Evolutionary conservation across 2,888 invertebrate species (phyloP), one percentile per base, ranked within the genome.

Genomic region (Copidosoma aretas): DNA sequence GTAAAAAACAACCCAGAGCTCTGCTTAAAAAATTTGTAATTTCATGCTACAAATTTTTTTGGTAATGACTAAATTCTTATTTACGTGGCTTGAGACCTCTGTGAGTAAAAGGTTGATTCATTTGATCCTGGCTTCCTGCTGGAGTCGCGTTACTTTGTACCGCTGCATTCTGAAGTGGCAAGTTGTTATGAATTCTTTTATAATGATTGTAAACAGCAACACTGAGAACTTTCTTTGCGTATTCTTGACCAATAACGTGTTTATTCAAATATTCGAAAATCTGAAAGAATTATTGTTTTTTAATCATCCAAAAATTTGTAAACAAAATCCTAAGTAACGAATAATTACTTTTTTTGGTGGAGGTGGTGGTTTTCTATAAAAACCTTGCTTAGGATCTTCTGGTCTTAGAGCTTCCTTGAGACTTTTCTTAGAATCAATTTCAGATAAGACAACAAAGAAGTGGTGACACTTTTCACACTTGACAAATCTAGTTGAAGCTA

Each of bases 181-280:
- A 88, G 85, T 98, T 98, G 84, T 98, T 96, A 84, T 94, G 94
- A 80, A 99, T 95, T 78, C 98, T 88, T 86, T 98, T 98, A 85
- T 98, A 99, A 84, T 99, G 99, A 86, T 98, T 98, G 86, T 99
- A 99, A 0, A 99, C 98, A 15, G 98, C 98, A 46, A 98, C 98
- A 0, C 98, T 92, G 49, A 99, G 86, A 51, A 98, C 97, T 86
- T 98, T 98, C 86, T 99, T 99, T 1, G 98, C 98, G 84, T 93
- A 90, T 75, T 97, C 95, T 84, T 99, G 98, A 0, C 98, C 99
- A 24, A 99, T 92, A 17, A 99, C 98, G 86, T 97, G 97, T 80
- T 93, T 93, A 86, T 98, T 94, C 74, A 99, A 86, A 85, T 95
- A 98, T 80, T 97, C 95, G 86, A 93, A 97, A 73, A 99, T 98